Evolutionary conservation across 2,113 vertebrate species (phyloP).

Genomic region (Prionailurus viverrinus): DNA sequence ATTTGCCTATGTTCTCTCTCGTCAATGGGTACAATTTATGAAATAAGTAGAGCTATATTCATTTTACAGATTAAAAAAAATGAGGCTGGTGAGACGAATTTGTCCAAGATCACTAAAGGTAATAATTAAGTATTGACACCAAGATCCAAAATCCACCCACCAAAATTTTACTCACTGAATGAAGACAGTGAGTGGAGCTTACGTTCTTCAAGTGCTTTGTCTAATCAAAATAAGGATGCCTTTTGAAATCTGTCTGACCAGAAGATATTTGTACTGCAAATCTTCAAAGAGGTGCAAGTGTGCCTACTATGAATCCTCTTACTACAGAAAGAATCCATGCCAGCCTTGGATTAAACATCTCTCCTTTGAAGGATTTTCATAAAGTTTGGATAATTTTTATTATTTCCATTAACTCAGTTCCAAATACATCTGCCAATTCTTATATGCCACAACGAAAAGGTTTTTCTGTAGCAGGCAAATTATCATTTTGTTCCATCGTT

Average conservation of each 20-base stretch:
- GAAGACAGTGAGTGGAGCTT: not conserved
- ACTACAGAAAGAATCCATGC: not conserved
- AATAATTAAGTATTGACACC: conserved; percentile 18
- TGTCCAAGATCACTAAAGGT: not conserved
- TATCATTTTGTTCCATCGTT: conserved; percentile 32
- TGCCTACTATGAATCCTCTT: conserved; percentile 43
- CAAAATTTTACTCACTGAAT: conserved; percentile 10
- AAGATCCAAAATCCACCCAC: not conserved
- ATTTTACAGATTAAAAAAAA: not conserved
- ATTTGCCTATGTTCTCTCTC: not conserved
- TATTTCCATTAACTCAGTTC: conserved; percentile 53
- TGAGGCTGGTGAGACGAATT: not conserved
- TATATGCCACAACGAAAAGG: conserved; percentile 24
- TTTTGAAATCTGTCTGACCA: conserved; percentile 1
- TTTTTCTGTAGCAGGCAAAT: conserved; percentile 46
- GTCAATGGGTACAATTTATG: not conserved
- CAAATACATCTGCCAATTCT: conserved; percentile 59
- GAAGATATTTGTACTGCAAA: not conserved
- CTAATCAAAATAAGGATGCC: not conserved
- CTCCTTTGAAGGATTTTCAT: conserved; percentile 49
- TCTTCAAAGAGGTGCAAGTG: not conserved
- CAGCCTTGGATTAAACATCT: conserved; percentile 18
- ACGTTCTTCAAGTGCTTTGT: not conserved
- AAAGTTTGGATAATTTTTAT: conserved; percentile 37
- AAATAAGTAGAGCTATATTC: not conserved